A percentile compares a stretch with the other conserved stretches of the same genome.
These are phyloP conservation scores for Plestiodon gilberti DNA, from an alignment of 2,113 vertebrate genomes.

Conservation along the genomic window DNA sequence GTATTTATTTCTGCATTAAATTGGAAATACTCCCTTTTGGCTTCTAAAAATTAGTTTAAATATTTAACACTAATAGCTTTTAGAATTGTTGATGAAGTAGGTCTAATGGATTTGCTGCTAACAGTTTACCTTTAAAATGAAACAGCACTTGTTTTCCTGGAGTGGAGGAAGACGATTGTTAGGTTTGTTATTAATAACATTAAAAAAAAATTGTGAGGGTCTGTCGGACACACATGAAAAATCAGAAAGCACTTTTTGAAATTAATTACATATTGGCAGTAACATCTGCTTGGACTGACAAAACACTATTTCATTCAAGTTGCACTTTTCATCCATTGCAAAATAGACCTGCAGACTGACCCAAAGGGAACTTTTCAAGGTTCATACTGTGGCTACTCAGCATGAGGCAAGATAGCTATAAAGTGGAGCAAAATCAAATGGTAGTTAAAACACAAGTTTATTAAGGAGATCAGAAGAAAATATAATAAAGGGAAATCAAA, in stretches of 20 bases:
- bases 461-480: not conserved
- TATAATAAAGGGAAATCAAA: not conserved
- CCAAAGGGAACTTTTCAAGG: not conserved
- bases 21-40: constrained; percentile 75
- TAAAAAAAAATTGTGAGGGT: not conserved
- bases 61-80: constrained; percentile 77
- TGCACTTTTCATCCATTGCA: not conserved
- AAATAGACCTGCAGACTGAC: not conserved
- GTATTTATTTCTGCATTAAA: constrained; percentile 77
- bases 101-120: constrained; percentile 72
- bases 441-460: not conserved
- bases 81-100: constrained; percentile 68
- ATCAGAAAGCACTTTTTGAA: not conserved
- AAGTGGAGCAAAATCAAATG: not conserved
- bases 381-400: not conserved
- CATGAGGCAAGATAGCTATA: not conserved
- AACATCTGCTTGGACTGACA: not conserved
- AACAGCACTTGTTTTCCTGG: constrained; percentile 40
- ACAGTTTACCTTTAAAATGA: constrained; percentile 68
- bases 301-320: not conserved
- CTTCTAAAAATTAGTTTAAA: constrained; percentile 77
- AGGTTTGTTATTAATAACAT: constrained; percentile 5
- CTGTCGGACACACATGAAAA: not conserved
- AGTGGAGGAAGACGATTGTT: constrained; percentile 20
- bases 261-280: not conserved